Base-by-base conservation (phyloP, 2,888 invertebrate genomes). In the Plutella xylostella region DNA sequence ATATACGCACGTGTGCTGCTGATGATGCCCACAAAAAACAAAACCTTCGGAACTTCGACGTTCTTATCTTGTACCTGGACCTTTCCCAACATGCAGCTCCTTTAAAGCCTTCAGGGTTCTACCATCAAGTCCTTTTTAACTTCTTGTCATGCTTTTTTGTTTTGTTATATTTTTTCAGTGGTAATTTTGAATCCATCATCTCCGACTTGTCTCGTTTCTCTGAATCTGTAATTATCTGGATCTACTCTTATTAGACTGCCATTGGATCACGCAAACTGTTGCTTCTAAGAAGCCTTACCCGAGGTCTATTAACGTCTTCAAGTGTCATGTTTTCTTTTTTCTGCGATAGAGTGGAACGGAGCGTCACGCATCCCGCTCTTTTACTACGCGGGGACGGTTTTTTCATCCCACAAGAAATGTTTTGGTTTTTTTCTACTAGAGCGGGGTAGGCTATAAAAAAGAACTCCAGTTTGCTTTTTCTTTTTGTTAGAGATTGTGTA, bases 381-480 rank as follows among this genome's bases (percentile, higher is more conserved):
- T 74, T 79, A 80, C 80, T 75, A 80, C 71, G 67, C 63, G 68
- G 72, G 69, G 68, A 65, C 66, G 70, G 68, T 25, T 41, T 48
- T 48, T 46, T 46, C 15, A 21, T 34, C 15, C 6, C 54, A 77
- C 72, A 77, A 74, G 79, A 82, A 78, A 68, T 80, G 79, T 82
- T 82, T 77, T 76, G 77, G 67, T 80, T 78, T 82, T 75, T 80
- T 80, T 77, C 79, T 73, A 79, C 78, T 72, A 58, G 60, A 55
- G 55, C 55, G 62, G n/a, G 55, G 57, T 52, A 52, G 47, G 50
- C 42, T 51, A 47, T 50, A 63, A 66, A 72, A 71, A 47, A 51
- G 49, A 51, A 56, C 52, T 41, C 35, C 22, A 22, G 37, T 43
- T 42, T 28, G 56, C 57, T n/a, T 65, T 63, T 60, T 72, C 68